Evolutionary conservation across 2,113 vertebrate species (phyloP), one percentile per base, ranked within the genome.

Genomic region (Rattus norvegicus): DNA sequence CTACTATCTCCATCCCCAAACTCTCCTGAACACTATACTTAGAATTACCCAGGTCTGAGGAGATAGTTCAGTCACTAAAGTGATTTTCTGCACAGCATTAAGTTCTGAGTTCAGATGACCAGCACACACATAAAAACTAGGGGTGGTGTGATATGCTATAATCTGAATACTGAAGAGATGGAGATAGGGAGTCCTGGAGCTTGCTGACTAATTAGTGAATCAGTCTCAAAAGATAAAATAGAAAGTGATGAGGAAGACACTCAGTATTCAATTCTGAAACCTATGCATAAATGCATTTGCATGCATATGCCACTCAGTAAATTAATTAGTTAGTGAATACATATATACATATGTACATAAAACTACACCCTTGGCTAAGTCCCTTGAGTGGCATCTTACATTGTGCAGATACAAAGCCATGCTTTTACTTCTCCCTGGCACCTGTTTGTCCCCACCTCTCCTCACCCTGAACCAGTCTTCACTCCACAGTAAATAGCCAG

Each of bases 1-100:
- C 65, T 73, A 30, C 77, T 83, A 73, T 61, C 75, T 92, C n/a
- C 16, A 88, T 63, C 22, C 67, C 63, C 54, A 86, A 90, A 16
- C 65, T 87, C 13, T 88, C 19, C 67, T 97, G 5, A 93, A 93
- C 56, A 69, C 70, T 67, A 94, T 59, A 59, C 59, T 87, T 94
- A 63, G 2, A 70, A 63, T n/a, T 85, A 30, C 17, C 17, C 39
- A 49, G 39, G 28, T 28, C 39, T 67, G 10, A 56, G 83, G 39
- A 65, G 16, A 86, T 47, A 26, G 28, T 47, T 86, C 61, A 11
- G 43, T 86, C 26, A 33, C 61, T 19, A 22, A 67, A 86, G 43
- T 49, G 61, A 86, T 86, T 86, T 67, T 47, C 83, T 86, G 14
- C 4, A 20, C 83, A 67, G 7, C 56, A 28, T 43, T 84, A 30